A percentile compares a stretch with the other conserved stretches of the same genome.
Evolutionary conservation across 1,140 invertebrate species (phyloP).

Genomic region (Lepidurus arcticus): DNA sequence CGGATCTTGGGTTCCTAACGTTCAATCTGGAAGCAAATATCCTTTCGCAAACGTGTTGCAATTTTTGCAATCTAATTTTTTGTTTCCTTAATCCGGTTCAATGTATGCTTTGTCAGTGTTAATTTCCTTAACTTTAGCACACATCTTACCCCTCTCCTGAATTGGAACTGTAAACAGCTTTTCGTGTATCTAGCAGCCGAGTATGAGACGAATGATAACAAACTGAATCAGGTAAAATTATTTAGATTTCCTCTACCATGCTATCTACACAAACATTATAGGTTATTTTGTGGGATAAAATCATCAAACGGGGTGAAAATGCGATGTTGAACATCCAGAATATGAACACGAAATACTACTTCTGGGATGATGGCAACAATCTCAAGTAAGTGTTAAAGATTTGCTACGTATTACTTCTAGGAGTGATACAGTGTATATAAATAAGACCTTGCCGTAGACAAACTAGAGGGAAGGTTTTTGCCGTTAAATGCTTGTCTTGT

Average conservation of each 20-base stretch:
- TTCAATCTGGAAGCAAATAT: conserved; percentile 90
- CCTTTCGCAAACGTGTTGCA: conserved; percentile 45
- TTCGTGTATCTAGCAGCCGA: conserved; percentile 96
- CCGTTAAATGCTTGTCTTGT: conserved; percentile 37
- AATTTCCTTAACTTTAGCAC: conserved; percentile 40
- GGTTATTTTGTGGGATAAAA: conserved; percentile 99
- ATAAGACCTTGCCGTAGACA: too few relatives aligned
- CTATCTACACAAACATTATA: conserved; percentile 44
- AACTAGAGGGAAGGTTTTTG: neutral
- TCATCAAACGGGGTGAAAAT: conserved; percentile 88
- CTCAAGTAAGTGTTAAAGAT: conserved; percentile 61
- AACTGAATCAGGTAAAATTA: conserved; percentile 66
- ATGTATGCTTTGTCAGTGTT: conserved; percentile 22
- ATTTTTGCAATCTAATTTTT: neutral
- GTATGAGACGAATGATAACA: conserved; percentile 83
- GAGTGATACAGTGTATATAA: too few relatives aligned
- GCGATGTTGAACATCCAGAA: conserved; percentile 85
- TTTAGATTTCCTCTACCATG: neutral
- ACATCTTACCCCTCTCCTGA: conserved; percentile 83
- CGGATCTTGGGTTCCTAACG: conserved; percentile 90
- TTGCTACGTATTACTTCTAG: neutral
- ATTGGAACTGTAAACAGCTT: conserved; percentile 99
- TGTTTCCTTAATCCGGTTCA: neutral
- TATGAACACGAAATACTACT: conserved; percentile 97
- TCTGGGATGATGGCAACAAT: conserved; percentile 98